A percentile compares a stretch with the other conserved stretches of the same genome.
Evolutionary conservation across 2,113 vertebrate species (phyloP).

Genomic region (Chitala chitala): DNA sequence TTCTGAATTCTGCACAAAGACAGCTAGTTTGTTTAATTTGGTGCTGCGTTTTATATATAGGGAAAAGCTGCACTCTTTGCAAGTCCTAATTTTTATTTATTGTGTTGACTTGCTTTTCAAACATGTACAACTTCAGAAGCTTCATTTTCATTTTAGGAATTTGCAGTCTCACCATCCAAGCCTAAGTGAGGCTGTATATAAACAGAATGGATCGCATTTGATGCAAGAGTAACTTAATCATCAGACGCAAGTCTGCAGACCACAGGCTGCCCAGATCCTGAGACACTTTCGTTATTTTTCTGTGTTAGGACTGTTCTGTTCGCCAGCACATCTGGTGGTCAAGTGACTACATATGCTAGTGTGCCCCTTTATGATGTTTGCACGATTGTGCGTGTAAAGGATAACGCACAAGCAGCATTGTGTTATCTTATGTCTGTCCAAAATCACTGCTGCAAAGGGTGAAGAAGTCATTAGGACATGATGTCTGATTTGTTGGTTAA

Average conservation of each 20-base stretch:
- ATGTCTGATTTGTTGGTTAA: slow-evolving; percentile 2
- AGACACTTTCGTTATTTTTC: background rate
- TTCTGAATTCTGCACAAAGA: too few relatives aligned
- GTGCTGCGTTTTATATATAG: too few relatives aligned
- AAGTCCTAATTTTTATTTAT: background rate
- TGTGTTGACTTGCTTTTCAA: background rate
- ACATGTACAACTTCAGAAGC: too few relatives aligned
- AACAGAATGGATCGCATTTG: background rate
- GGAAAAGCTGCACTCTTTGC: too few relatives aligned
- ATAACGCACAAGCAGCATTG: background rate
- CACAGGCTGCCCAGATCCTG: background rate
- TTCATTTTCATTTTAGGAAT: background rate
- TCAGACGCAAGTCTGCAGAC: background rate
- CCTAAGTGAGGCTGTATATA: background rate
- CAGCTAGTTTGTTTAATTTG: too few relatives aligned
- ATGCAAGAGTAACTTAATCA: background rate
- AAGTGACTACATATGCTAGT: background rate
- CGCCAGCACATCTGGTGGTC: background rate
- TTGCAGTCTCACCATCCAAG: background rate
- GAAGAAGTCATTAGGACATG: slow-evolving; percentile 9
- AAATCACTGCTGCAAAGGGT: background rate
- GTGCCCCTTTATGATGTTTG: background rate
- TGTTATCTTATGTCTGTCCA: background rate
- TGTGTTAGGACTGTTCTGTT: background rate
- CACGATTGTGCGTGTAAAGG: too few relatives aligned